Evolutionary conservation across 2,797 vertebrate genomes (phyloP).

Genomic region (Fistularia tabacaria): DNA sequence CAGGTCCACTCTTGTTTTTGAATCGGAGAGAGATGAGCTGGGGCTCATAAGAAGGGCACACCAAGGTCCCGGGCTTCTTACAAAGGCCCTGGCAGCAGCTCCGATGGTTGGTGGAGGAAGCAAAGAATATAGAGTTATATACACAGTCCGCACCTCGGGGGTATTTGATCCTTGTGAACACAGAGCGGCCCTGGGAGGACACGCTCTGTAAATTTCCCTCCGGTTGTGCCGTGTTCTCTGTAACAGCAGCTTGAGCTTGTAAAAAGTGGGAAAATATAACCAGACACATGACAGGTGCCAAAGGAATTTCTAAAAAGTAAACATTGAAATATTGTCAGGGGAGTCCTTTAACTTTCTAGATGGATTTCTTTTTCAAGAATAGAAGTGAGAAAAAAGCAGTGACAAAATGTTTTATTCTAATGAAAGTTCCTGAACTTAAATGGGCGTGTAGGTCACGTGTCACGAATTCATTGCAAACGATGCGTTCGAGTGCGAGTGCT

Average conservation of each 20-base stretch:
- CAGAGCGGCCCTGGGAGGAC: conserved; percentile 56
- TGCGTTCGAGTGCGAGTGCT: too few relatives aligned
- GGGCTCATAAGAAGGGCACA: conserved; percentile 39
- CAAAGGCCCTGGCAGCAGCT: conserved; percentile 37
- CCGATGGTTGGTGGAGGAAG: conserved; percentile 21
- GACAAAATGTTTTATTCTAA: too few relatives aligned
- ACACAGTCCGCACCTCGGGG: conserved; percentile 54
- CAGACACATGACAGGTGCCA: conserved; percentile 72
- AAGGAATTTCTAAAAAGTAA: conserved; percentile 46
- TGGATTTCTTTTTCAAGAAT: too few relatives aligned
- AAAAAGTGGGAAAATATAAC: conserved; percentile 52
- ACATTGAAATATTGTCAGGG: conserved; percentile 47
- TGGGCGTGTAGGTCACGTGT: too few relatives aligned
- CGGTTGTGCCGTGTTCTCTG: conserved; percentile 49
- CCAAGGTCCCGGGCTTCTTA: too few relatives aligned
- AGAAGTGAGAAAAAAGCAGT: too few relatives aligned
- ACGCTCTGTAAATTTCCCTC: conserved; percentile 67
- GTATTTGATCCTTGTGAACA: conserved; percentile 68
- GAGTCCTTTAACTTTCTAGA: too few relatives aligned
- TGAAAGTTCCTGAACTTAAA: too few relatives aligned
- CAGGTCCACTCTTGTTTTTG: conserved; percentile 63
- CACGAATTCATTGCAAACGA: too few relatives aligned
- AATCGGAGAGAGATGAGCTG: conserved; percentile 61
- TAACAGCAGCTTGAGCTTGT: conserved; percentile 52
- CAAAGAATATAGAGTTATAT: conserved; percentile 51